Percentiles rank a stretch among this genome's conserved stretches.
phyloP scores from a whole-genome alignment of 2,888 invertebrate genomes.

The Eristalinus sepulchralis region DNA sequence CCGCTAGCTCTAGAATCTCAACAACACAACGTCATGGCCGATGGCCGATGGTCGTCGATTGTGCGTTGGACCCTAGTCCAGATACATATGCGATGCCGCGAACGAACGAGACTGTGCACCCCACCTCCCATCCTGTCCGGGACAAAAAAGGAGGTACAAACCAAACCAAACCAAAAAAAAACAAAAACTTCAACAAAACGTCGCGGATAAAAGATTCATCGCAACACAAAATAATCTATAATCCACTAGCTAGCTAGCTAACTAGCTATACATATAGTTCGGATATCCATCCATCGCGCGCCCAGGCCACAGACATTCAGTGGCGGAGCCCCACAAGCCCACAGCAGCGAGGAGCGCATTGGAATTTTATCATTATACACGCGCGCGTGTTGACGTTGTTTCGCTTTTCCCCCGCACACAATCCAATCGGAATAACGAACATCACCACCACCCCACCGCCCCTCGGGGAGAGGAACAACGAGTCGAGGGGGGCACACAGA shows the following conservation, averaged over 20 bases:
- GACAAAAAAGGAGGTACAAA: background rate
- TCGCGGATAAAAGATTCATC: conserved; percentile 1
- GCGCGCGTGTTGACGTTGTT: conserved; percentile 25
- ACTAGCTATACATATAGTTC: background rate
- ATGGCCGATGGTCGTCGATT: too few relatives aligned
- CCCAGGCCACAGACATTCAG: background rate
- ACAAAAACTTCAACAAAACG: too few relatives aligned
- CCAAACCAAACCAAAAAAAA: too few relatives aligned
- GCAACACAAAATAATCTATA: conserved; percentile 13
- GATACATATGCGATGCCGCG: background rate
- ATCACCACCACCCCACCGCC: conserved; percentile 12
- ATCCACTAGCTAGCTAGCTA: background rate
- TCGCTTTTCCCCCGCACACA: conserved; percentile 19
- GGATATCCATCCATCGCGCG: too few relatives aligned
- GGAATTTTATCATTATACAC: conserved; percentile 40
- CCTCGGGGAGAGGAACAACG: too few relatives aligned
- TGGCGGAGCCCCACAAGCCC: too few relatives aligned
- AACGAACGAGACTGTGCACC: background rate
- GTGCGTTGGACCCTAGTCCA: background rate
- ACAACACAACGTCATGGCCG: too few relatives aligned
- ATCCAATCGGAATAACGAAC: conserved; percentile 56
- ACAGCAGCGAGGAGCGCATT: background rate
- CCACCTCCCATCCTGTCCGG: background rate
- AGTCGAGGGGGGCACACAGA: too few relatives aligned
- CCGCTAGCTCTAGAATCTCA: too few relatives aligned